A percentile compares a stretch with the other conserved stretches of the same genome.
phyloP scores from a whole-genome alignment of 2,888 invertebrate species.

The Alcis repandata region DNA sequence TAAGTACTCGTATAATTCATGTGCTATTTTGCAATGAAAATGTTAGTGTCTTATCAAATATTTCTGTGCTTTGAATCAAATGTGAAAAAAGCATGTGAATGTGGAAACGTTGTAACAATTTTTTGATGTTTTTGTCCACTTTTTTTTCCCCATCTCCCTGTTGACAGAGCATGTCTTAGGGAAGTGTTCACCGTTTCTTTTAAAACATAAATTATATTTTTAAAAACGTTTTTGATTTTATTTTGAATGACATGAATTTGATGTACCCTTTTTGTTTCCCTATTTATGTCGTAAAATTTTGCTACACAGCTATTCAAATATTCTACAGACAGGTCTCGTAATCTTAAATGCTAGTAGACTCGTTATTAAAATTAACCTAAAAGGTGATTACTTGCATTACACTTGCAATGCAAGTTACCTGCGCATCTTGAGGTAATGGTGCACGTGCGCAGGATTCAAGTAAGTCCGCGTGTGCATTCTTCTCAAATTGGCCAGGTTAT shows the following conservation, averaged over 20 bases:
- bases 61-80: slow-evolving; percentile 1
- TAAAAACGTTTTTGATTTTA: too few relatives aligned
- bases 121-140: neutral
- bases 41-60: neutral
- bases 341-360: too few relatives aligned
- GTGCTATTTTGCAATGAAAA: neutral
- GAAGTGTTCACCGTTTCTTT: neutral
- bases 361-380: too few relatives aligned
- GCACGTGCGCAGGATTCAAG: too few relatives aligned
- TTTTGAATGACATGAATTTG: neutral
- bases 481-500: too few relatives aligned
- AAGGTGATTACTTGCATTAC: too few relatives aligned
- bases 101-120: neutral
- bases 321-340: too few relatives aligned
- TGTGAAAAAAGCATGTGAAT: slow-evolving; percentile 7
- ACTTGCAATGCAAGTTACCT: too few relatives aligned
- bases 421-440: too few relatives aligned
- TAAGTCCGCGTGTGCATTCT: too few relatives aligned
- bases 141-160: neutral
- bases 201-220: neutral
- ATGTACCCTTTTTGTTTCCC: neutral
- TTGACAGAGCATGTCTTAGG: neutral
- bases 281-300: too few relatives aligned
- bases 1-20: neutral
- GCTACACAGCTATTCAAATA: too few relatives aligned